phyloP scores from a whole-genome alignment of 2,797 vertebrate genomes.

The Pachyuromys duprasi region DNA sequence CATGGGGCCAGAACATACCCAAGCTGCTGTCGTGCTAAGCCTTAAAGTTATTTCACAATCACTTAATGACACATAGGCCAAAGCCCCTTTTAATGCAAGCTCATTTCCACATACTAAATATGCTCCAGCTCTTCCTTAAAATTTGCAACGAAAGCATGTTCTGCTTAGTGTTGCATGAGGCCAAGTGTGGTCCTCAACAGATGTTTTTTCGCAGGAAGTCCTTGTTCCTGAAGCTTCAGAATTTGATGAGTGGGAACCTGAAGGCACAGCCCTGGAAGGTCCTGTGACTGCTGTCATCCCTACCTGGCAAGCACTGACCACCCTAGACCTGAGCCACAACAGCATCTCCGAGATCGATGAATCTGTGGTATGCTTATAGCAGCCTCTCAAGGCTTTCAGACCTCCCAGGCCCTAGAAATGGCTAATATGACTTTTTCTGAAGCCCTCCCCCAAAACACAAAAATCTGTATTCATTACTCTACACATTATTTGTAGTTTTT shows the following conservation, averaged over 20 bases:
- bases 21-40: constrained; percentile 36
- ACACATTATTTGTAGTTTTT: not conserved
- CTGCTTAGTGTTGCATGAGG: constrained; percentile 57
- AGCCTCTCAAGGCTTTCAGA: not conserved
- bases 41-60: constrained; percentile 74
- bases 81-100: constrained; percentile 68
- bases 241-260: constrained; percentile 97
- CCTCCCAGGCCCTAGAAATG: not conserved
- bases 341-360: constrained; percentile 92
- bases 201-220: constrained; percentile 90
- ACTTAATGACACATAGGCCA: not conserved
- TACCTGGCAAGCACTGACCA: constrained; percentile 94
- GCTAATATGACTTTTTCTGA: not conserved
- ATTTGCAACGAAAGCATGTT: constrained; percentile 70
- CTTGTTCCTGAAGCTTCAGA: constrained; percentile 95
- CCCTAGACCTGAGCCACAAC: constrained; percentile 98
- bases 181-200: constrained; percentile 52
- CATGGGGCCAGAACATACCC: not conserved
- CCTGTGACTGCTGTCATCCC: constrained; percentile 95
- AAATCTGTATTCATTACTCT: not conserved
- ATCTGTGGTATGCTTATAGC: constrained; percentile 89
- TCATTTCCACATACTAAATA: constrained; percentile 77
- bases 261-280: constrained; percentile 90
- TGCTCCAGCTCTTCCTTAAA: constrained; percentile 67
- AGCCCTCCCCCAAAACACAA: not conserved